Conservation (phyloP, 2,113 vertebrate species). For the Myanophis thanlyinensis region DNA sequence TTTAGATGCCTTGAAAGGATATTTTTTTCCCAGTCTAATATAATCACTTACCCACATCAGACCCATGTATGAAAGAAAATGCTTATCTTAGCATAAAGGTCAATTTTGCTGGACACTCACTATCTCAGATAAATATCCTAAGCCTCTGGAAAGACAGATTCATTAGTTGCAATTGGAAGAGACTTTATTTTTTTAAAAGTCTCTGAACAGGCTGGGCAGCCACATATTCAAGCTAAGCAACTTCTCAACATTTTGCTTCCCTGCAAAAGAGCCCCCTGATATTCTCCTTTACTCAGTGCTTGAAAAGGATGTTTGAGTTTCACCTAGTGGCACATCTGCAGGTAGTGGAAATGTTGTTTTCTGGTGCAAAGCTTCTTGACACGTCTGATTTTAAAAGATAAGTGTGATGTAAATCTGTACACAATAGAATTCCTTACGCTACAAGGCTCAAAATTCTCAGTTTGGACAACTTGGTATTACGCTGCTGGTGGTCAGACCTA, state of each 20-base stretch:
- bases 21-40: not conserved
- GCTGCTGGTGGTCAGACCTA: too few species aligned
- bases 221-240: not conserved
- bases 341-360: not conserved
- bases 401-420: too few species aligned
- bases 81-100: not conserved
- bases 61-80: not conserved
- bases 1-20: not conserved
- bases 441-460: too few species aligned
- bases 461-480: too few species aligned
- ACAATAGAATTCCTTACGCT: too few species aligned
- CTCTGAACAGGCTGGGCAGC: not conserved
- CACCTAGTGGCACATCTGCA: not conserved
- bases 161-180: not conserved
- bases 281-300: not conserved
- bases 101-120: not conserved
- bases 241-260: not conserved
- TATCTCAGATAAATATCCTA: not conserved
- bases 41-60: not conserved
- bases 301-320: not conserved
- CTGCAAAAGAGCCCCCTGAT: not conserved
- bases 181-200: not conserved
- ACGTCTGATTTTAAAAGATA: not conserved
- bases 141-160: not conserved
- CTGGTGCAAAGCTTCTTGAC: not conserved